phyloP scores from a whole-genome alignment of 2,888 invertebrate species.

The Hirtodrosophila confusa region DNA sequence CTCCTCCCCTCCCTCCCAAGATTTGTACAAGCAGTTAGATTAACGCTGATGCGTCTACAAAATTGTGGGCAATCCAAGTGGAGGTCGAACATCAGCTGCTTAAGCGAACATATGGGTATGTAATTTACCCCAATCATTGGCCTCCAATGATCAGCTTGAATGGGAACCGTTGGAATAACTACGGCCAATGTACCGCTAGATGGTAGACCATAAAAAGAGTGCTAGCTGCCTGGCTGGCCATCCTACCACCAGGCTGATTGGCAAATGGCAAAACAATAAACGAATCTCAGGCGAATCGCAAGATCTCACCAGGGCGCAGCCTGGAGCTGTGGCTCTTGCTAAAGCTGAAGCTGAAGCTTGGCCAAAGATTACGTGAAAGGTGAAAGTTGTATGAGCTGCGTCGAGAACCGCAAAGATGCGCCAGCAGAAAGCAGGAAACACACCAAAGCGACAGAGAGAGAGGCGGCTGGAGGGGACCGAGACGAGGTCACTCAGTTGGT shows the following conservation, averaged over 20 bases:
- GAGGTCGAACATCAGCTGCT: constrained; percentile 3
- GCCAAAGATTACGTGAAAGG: constrained; percentile 83
- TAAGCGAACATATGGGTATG: constrained; percentile 19
- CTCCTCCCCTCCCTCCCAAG: no score
- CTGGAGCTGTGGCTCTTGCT: constrained; percentile 12
- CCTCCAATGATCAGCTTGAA: constrained; percentile 28
- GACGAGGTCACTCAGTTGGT: constrained; percentile 31
- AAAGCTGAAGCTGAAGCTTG: constrained; percentile 17
- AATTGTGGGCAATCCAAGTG: constrained; percentile 1
- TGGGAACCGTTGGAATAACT: constrained; percentile 44
- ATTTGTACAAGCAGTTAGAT: no score
- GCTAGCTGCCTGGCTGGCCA: constrained; percentile 13
- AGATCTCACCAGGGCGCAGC: constrained; percentile 27
- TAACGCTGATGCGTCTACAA: no score
- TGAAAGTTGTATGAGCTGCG: constrained; percentile 79
- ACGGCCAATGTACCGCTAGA: constrained; percentile 73
- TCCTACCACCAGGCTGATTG: constrained; percentile 35
- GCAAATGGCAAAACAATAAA: constrained; percentile 66
- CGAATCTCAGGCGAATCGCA: constrained; percentile 43
- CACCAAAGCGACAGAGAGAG: constrained; percentile 1
- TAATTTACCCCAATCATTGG: constrained; percentile 52
- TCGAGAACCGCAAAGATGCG: constrained; percentile 66
- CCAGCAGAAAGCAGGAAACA: constrained; percentile 51
- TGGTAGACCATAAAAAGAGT: constrained; percentile 66
- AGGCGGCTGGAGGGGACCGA: not conserved